Evolutionary conservation across 2,888 invertebrate species (phyloP).

Genomic region (Sisyra nigra): DNA sequence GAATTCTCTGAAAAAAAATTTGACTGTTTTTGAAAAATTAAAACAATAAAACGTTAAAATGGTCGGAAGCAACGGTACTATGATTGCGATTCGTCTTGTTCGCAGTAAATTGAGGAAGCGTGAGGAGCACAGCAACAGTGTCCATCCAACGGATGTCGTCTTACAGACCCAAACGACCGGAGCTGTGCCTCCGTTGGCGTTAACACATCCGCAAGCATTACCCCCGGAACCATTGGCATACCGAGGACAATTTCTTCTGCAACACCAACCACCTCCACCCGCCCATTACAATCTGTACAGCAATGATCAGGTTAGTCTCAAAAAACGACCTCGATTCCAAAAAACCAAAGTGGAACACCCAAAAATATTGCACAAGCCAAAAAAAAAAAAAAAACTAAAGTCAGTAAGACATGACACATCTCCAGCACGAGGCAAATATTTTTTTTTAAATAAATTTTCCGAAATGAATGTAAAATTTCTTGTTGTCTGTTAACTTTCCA

Average conservation of each 20-base stretch:
- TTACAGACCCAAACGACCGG: slow-evolving; percentile 36
- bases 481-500: too few species aligned
- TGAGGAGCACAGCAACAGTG: slow-evolving; percentile 58
- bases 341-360: too few species aligned
- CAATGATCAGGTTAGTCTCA: slow-evolving; percentile 59
- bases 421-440: too few species aligned
- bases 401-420: too few species aligned
- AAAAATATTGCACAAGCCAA: too few species aligned
- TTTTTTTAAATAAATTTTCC: too few species aligned
- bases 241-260: slow-evolving; percentile 62
- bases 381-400: too few species aligned
- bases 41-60: slow-evolving; percentile 34
- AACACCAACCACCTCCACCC: slow-evolving; percentile 66
- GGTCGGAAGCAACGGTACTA: slow-evolving; percentile 74
- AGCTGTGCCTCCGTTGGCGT: slow-evolving; percentile 26
- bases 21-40: slow-evolving; percentile 7
- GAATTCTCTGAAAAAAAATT: background rate
- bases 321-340: too few species aligned
- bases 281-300: slow-evolving; percentile 57
- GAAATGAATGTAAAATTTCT: too few species aligned
- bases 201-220: slow-evolving; percentile 23
- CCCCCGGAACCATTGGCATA: slow-evolving; percentile 38
- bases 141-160: slow-evolving; percentile 48
- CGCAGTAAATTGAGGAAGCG: slow-evolving; percentile 80
- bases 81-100: slow-evolving; percentile 81